Conservation (phyloP, 2,888 invertebrate species). For the Drosophila picticornis region DNA sequence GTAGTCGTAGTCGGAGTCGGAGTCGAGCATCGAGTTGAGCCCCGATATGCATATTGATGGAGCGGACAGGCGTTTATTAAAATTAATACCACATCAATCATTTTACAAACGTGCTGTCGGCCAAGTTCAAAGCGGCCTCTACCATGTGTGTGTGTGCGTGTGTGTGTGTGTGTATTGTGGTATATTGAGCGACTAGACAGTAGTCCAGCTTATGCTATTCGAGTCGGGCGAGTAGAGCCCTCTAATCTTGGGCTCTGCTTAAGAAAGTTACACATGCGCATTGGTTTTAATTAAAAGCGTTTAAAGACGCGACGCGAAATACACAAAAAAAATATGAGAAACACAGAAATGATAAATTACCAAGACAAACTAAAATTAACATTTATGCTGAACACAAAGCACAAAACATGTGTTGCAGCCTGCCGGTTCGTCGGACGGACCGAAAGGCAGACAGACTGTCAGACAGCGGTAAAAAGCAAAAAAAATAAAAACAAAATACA, state of each 20-base stretch:
- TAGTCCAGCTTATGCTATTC: slow-evolving; percentile 23
- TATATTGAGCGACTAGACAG: slow-evolving; percentile 32
- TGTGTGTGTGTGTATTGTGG: not conserved
- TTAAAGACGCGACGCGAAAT: slow-evolving; percentile 66
- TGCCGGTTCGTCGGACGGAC: slow-evolving; percentile 17
- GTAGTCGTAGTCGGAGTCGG: slow-evolving; percentile 1
- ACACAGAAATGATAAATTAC: slow-evolving; percentile 79
- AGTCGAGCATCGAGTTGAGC: slow-evolving; percentile 8
- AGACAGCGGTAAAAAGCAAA: slow-evolving; percentile 15
- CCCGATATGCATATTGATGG: slow-evolving; percentile 58
- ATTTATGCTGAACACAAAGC: slow-evolving; percentile 65
- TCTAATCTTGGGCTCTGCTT: slow-evolving; percentile 49
- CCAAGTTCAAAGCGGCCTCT: slow-evolving; percentile 81
- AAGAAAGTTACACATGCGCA: slow-evolving; percentile 83
- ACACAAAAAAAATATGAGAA: slow-evolving; percentile 17
- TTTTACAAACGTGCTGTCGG: slow-evolving; percentile 82
- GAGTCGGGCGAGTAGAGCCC: slow-evolving; percentile 10
- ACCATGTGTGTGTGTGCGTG: not conserved
- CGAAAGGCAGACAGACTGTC: slow-evolving; percentile 9
- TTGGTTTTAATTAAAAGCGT: slow-evolving; percentile 82
- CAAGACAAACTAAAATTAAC: slow-evolving; percentile 77
- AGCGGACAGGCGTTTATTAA: slow-evolving; percentile 73
- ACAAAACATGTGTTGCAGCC: slow-evolving; percentile 54
- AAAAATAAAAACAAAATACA: not conserved
- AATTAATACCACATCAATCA: slow-evolving; percentile 85